Percentiles rank a stretch among this genome's conserved stretches.
Evolutionary conservation across 2,113 vertebrate species (phyloP).

Genomic region (Dolichallabes microphthalmus): DNA sequence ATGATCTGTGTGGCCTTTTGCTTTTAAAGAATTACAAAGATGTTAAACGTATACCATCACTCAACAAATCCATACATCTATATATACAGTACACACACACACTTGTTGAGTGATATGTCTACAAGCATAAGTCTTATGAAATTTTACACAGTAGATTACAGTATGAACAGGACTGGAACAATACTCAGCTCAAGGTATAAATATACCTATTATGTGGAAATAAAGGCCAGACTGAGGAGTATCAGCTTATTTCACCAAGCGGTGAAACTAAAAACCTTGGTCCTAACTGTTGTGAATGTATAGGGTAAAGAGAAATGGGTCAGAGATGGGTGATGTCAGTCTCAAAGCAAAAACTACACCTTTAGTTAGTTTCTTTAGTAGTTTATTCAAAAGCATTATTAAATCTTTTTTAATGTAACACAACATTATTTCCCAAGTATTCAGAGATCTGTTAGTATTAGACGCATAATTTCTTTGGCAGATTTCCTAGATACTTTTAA

Average conservation of each 20-base stretch:
- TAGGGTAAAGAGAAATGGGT: background rate
- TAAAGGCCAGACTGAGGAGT: background rate
- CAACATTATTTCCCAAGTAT: background rate
- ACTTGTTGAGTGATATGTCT: background rate
- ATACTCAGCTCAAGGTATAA: background rate
- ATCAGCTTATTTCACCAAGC: background rate
- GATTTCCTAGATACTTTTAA: background rate
- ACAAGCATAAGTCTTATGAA: background rate
- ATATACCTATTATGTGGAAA: conserved; percentile 17
- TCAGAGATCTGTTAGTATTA: background rate
- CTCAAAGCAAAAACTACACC: background rate
- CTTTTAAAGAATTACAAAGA: background rate
- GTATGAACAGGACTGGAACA: conserved; percentile 8
- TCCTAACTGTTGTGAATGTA: background rate
- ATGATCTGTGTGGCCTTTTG: conserved; percentile 1
- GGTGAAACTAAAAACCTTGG: background rate
- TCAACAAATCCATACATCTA: conserved; percentile 7
- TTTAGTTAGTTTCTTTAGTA: background rate
- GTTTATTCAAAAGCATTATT: background rate
- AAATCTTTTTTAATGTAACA: background rate
- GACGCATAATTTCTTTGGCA: background rate
- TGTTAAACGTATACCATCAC: background rate
- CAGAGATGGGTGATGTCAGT: background rate
- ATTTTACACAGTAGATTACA: conserved; percentile 19
- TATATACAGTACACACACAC: background rate